Evolutionary conservation across 2,888 invertebrate species (phyloP).

Genomic region (Perizoma flavofasciatum): DNA sequence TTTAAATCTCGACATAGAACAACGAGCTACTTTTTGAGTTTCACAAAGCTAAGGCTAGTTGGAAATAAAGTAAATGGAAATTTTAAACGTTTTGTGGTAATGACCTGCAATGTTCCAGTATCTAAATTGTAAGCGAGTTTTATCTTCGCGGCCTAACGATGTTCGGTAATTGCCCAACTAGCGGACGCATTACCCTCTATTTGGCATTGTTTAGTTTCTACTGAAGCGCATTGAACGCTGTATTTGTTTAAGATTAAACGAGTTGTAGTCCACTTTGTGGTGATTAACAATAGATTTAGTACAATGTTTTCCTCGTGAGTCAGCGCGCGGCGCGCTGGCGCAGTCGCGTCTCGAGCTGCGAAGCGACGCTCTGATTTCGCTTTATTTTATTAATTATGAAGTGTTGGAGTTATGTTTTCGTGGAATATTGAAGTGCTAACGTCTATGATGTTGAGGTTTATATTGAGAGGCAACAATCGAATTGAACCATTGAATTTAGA

Average conservation of each 20-base stretch:
- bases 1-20: no score
- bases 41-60: no score
- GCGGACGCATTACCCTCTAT: constrained; percentile 55
- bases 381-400: constrained; percentile 24
- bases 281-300: constrained; percentile 69
- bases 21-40: no score
- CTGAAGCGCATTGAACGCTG: constrained; percentile 47
- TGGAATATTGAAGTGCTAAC: constrained; percentile 49
- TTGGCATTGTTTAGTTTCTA: constrained; percentile 50
- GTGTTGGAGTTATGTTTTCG: constrained; percentile 56
- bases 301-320: constrained; percentile 75
- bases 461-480: constrained; percentile 56
- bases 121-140: constrained; percentile 22
- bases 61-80: no score
- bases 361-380: constrained; percentile 19
- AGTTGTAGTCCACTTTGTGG: constrained; percentile 54
- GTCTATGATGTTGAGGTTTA: constrained; percentile 62
- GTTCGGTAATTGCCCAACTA: constrained; percentile 43
- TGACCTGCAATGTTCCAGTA: no score
- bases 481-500: constrained; percentile 52
- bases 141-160: constrained; percentile 51
- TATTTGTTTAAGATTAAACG: constrained; percentile 59
- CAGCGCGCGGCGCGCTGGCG: constrained; percentile 45
- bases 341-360: constrained; percentile 40
- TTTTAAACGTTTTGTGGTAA: no score